phyloP scores from a whole-genome alignment of 2,113 vertebrate species.

The Solea senegalensis region DNA sequence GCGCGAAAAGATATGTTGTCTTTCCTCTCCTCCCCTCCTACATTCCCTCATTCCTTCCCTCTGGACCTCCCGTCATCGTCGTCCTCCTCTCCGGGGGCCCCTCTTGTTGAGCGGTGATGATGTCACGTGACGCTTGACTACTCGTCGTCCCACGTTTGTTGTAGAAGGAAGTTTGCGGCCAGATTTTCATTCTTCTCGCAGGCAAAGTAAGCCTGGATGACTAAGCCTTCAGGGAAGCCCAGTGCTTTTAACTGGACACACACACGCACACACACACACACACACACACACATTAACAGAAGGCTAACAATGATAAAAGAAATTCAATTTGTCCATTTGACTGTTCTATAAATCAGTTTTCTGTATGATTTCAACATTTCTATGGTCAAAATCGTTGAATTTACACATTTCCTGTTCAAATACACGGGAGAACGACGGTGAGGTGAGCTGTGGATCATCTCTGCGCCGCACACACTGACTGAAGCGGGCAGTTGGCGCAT shows the following conservation, averaged over 20 bases:
- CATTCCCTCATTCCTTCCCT: not conserved
- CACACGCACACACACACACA: constrained; percentile 7
- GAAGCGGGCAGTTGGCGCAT: too few species aligned
- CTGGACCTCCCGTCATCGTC: constrained; percentile 24
- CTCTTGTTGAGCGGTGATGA: constrained; percentile 11
- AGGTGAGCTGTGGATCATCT: too few species aligned
- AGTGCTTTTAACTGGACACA: constrained; percentile 83
- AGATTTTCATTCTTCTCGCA: constrained; percentile 85
- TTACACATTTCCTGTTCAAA: too few species aligned
- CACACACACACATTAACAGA: not conserved
- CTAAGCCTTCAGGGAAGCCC: constrained; percentile 83
- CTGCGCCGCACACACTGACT: too few species aligned
- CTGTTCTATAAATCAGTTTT: too few species aligned
- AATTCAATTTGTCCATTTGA: not conserved
- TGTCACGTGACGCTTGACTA: constrained; percentile 38
- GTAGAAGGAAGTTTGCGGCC: constrained; percentile 84
- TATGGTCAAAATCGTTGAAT: too few species aligned
- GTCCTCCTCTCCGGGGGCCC: constrained; percentile 22
- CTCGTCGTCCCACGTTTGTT: constrained; percentile 85
- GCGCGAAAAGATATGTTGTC: constrained; percentile 20
- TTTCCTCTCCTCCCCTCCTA: not conserved
- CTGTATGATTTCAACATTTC: too few species aligned
- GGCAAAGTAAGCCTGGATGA: constrained; percentile 84
- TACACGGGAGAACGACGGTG: too few species aligned
- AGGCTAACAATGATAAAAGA: too few species aligned